Evolutionary conservation across 1,140 invertebrate species (phyloP).

Genomic region (Calliphora vicina): DNA sequence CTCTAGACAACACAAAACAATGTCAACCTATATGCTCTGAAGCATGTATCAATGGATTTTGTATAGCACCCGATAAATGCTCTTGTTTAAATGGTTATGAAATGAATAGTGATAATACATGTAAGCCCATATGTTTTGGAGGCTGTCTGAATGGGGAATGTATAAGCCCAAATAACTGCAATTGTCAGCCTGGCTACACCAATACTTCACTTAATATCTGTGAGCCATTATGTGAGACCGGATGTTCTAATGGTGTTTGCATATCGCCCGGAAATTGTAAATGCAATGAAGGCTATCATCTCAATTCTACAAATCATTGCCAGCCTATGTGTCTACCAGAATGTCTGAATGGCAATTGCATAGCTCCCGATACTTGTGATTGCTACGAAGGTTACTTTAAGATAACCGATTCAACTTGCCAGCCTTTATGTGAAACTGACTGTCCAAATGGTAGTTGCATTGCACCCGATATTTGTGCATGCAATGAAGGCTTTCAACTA

Average conservation of each 20-base stretch:
- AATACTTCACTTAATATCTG: too few species aligned
- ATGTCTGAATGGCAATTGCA: conserved; percentile 59
- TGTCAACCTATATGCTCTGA: conserved; percentile 68
- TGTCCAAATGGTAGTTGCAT: conserved; percentile 68
- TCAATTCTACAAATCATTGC: conserved; percentile 37
- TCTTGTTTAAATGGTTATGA: too few species aligned
- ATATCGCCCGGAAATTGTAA: conserved; percentile 42
- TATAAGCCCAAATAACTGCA: conserved; percentile 64
- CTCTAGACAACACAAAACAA: neutral
- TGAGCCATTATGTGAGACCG: conserved; percentile 54
- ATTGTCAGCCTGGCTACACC: too few species aligned
- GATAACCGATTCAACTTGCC: conserved; percentile 50
- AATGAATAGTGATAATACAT: too few species aligned
- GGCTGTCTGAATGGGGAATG: too few species aligned
- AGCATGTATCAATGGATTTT: conserved; percentile 67
- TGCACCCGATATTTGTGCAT: conserved; percentile 64
- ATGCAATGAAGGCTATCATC: conserved; percentile 19
- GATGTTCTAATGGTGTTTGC: conserved; percentile 67
- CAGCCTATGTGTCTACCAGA: conserved; percentile 60
- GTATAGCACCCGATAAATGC: conserved; percentile 64
- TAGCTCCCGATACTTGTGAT: conserved; percentile 66
- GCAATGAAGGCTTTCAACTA: conserved; percentile 41
- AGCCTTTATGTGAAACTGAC: conserved; percentile 56
- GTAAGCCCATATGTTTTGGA: too few species aligned
- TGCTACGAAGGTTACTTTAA: conserved; percentile 65